phyloP scores from a whole-genome alignment of 2,113 vertebrate species.

The Microtus ochrogaster region DNA sequence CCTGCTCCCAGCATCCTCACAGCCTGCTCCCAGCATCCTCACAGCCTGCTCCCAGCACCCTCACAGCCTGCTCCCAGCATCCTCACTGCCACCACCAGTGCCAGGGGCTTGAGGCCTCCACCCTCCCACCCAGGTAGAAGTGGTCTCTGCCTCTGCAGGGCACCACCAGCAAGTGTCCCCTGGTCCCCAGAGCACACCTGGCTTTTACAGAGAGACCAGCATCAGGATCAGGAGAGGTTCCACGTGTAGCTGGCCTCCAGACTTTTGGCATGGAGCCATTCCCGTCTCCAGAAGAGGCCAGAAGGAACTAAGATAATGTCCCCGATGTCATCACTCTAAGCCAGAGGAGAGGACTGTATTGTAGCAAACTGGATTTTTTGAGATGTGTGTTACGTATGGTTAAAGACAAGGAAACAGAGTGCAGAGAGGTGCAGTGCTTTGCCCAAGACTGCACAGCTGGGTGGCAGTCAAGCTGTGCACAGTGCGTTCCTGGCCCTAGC shows the following conservation, averaged over 20 bases:
- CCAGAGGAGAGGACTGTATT: background rate
- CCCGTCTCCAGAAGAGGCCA: background rate
- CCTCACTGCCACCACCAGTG: background rate
- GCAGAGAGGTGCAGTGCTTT: background rate
- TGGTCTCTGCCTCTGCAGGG: background rate
- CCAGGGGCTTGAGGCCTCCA: background rate
- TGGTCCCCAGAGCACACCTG: background rate
- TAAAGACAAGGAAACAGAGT: background rate
- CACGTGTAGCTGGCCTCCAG: accelerated
- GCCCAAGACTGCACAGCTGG: background rate
- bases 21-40: background rate
- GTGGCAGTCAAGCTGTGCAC: background rate
- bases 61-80: background rate
- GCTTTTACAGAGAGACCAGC: no score
- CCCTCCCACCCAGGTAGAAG: background rate
- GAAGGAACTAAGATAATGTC: background rate
- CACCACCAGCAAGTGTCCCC: background rate
- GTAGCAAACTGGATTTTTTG: background rate
- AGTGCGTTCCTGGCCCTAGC: background rate
- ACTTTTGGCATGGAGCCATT: background rate
- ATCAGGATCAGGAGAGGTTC: background rate
- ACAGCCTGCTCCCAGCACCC: background rate
- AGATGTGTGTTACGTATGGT: background rate
- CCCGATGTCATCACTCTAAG: background rate
- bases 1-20: background rate